phyloP scores from a whole-genome alignment of 2,888 invertebrate species.

The Acrobasis suavella region DNA sequence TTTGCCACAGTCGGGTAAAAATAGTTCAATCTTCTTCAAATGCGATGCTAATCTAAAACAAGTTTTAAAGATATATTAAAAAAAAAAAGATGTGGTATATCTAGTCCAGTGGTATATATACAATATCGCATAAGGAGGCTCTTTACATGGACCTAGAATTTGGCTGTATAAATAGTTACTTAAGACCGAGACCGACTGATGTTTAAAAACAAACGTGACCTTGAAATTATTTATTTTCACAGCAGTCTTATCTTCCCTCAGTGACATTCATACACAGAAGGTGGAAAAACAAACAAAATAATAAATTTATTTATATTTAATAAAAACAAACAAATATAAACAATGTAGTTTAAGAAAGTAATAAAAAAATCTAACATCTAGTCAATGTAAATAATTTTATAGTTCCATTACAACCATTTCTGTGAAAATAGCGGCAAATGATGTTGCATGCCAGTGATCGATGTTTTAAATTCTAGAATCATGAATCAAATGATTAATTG shows the following conservation, averaged over 20 bases:
- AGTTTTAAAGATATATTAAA: too few species aligned
- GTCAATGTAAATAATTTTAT: not conserved
- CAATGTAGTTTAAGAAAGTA: not conserved
- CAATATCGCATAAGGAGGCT: too few species aligned
- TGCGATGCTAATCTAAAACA: too few species aligned
- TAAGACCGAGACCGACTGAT: too few species aligned
- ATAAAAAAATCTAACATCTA: not conserved
- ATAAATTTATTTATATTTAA: not conserved
- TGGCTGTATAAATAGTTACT: too few species aligned
- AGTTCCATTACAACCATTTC: not conserved
- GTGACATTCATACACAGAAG: not conserved
- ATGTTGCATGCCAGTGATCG: conserved; percentile 3
- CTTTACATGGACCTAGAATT: too few species aligned
- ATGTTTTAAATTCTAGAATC: conserved; percentile 25
- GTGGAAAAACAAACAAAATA: not conserved
- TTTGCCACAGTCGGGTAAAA: too few species aligned
- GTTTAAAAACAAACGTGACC: too few species aligned
- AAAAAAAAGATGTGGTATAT: too few species aligned
- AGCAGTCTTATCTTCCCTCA: not conserved
- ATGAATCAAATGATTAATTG: conserved; percentile 37
- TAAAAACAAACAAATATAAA: not conserved
- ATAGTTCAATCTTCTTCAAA: too few species aligned
- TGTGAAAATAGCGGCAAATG: conserved; percentile 7
- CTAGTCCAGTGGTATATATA: too few species aligned
- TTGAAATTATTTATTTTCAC: too few species aligned